phyloP scores from a whole-genome alignment of 2,797 vertebrate genomes.

The Liparis tanakae region DNA sequence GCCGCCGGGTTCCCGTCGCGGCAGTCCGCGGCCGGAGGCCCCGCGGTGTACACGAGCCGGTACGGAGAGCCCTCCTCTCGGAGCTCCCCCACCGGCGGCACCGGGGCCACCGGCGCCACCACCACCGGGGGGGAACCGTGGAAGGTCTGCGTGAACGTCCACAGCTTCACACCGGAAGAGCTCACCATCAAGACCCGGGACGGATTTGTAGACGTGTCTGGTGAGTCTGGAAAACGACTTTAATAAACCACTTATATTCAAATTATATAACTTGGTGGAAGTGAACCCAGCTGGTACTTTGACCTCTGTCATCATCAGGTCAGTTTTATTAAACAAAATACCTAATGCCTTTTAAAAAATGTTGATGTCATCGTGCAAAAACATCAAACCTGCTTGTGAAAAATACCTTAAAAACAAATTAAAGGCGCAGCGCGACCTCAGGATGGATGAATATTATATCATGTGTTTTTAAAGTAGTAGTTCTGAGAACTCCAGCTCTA shows the following conservation, averaged over 20 bases:
- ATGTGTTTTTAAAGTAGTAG: neutral
- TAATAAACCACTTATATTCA: too few relatives aligned
- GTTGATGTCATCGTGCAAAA: neutral
- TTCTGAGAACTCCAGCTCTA: neutral
- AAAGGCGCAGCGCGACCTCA: conserved; percentile 13
- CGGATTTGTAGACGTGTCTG: conserved; percentile 96
- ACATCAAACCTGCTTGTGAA: neutral
- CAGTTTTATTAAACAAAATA: conserved; percentile 14
- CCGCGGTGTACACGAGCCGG: conserved; percentile 78
- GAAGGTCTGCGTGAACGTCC: conserved; percentile 98
- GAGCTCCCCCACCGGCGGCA: conserved; percentile 70
- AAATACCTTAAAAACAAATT: neutral
- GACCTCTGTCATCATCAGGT: neutral
- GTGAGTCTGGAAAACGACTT: conserved; percentile 79
- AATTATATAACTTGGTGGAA: neutral
- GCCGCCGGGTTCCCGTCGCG: conserved; percentile 84
- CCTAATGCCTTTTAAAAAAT: neutral
- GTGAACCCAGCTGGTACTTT: neutral
- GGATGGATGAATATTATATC: neutral
- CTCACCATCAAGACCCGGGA: conserved; percentile 94
- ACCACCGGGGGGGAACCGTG: conserved; percentile 90
- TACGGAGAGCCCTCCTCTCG: conserved; percentile 87
- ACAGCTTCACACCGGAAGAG: conserved; percentile 96
- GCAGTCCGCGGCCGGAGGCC: conserved; percentile 72
- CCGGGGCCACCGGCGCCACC: conserved; percentile 19